These are phyloP conservation scores for Dendrolimus punctatus DNA, from an alignment of 1,140 invertebrate species.

Conservation along the genomic window DNA sequence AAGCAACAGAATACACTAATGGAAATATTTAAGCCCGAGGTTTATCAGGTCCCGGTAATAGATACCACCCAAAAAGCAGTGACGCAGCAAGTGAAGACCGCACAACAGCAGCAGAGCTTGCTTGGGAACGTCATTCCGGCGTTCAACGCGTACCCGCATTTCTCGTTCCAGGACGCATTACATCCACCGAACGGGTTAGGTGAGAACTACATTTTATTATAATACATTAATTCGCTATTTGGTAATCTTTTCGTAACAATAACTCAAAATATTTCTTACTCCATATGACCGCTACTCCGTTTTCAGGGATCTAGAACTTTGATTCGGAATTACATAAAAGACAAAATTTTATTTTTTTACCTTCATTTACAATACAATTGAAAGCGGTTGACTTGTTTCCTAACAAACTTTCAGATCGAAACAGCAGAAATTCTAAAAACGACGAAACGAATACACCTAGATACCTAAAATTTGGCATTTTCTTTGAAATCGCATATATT, in stretches of 20 bases:
- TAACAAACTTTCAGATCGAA: too few species aligned
- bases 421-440: too few species aligned
- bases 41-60: conserved; percentile 49
- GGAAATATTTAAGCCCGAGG: conserved; percentile 56
- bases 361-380: too few species aligned
- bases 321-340: too few species aligned
- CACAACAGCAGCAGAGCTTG: conserved; percentile 46
- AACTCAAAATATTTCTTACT: conserved; percentile 1
- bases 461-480: too few species aligned
- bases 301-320: too few species aligned
- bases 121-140: conserved; percentile 18
- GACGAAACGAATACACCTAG: too few species aligned
- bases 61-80: conserved; percentile 36
- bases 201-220: conserved; percentile 18
- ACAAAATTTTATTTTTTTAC: too few species aligned
- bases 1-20: conserved; percentile 24
- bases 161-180: conserved; percentile 44
- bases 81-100: conserved; percentile 50
- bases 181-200: conserved; percentile 60
- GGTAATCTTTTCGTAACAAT: neutral
- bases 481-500: too few species aligned
- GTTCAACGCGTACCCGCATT: conserved; percentile 40
- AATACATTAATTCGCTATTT: too few species aligned
- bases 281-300: too few species aligned
- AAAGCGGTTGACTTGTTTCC: too few species aligned